Evolutionary conservation across 2,113 vertebrate genomes (phyloP).

Genomic region (Mohoua ochrocephala): DNA sequence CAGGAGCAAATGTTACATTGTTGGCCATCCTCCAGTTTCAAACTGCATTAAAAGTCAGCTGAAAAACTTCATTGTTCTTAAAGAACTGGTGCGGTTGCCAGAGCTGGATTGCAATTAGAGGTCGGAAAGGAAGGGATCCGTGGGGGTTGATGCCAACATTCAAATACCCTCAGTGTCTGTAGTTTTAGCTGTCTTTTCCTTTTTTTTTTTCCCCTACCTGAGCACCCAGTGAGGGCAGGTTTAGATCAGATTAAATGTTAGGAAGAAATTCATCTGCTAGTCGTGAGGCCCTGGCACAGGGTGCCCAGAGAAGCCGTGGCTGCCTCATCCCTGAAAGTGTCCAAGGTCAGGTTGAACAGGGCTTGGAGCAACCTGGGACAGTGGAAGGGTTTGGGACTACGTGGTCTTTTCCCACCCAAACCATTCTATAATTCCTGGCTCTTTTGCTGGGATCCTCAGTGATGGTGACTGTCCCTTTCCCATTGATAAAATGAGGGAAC

Average conservation of each 20-base stretch:
- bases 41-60: slow-evolving; percentile 57
- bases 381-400: neutral
- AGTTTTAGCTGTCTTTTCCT: neutral
- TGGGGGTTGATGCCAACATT: neutral
- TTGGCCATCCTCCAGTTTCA: slow-evolving; percentile 33
- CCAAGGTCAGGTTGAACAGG: fast-evolving
- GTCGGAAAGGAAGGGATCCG: neutral
- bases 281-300: neutral
- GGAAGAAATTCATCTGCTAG: neutral
- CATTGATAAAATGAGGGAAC: fast-evolving
- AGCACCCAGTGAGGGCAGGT: neutral
- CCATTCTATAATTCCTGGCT: neutral
- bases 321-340: neutral
- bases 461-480: neutral
- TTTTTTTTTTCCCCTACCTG: neutral
- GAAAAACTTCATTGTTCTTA: slow-evolving; percentile 60
- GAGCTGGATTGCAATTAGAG: slow-evolving; percentile 8
- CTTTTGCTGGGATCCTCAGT: neutral
- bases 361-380: neutral
- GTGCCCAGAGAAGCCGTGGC: neutral
- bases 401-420: neutral
- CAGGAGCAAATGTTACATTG: neutral
- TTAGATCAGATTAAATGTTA: neutral
- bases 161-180: neutral
- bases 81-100: slow-evolving; percentile 17